Evolutionary conservation across 2,113 vertebrate species (phyloP).

Genomic region (Eonycteris spelaea): DNA sequence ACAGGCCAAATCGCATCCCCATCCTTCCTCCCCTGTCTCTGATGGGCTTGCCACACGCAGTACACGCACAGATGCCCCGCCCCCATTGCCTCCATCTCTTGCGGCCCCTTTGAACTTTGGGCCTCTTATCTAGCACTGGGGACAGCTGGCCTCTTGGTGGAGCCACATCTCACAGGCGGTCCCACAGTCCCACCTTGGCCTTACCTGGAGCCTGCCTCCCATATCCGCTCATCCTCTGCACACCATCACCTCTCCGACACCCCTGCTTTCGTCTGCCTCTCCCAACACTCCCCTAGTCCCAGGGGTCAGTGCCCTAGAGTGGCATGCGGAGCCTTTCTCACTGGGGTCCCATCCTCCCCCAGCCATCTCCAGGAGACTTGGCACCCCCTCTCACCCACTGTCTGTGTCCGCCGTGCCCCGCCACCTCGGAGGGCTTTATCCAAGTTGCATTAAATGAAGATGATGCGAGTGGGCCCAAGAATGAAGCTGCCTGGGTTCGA

Average conservation of each 20-base stretch:
- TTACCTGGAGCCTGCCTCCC: not conserved
- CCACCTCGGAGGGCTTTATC: not conserved
- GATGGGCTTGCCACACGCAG: no score
- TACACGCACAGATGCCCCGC: accelerated
- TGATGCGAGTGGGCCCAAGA: not conserved
- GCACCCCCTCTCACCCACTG: not conserved
- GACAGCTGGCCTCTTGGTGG: not conserved
- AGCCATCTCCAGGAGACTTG: accelerated
- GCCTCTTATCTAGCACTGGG: not conserved
- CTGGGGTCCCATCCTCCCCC: not conserved
- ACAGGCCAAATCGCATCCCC: not conserved
- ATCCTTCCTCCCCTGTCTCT: not conserved
- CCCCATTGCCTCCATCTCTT: not conserved
- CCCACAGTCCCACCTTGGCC: not conserved
- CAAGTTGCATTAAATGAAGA: not conserved
- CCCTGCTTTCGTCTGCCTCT: not conserved
- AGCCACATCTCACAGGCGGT: no score
- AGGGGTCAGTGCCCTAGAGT: no score
- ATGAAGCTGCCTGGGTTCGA: not conserved
- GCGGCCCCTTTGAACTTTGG: accelerated
- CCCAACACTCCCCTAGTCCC: not conserved
- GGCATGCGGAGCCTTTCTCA: not conserved
- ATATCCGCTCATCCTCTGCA: not conserved
- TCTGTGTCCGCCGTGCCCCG: not conserved
- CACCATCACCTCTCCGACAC: not conserved